Conservation (phyloP, 1,140 invertebrate genomes). For the Drosophila sp. region DNA sequence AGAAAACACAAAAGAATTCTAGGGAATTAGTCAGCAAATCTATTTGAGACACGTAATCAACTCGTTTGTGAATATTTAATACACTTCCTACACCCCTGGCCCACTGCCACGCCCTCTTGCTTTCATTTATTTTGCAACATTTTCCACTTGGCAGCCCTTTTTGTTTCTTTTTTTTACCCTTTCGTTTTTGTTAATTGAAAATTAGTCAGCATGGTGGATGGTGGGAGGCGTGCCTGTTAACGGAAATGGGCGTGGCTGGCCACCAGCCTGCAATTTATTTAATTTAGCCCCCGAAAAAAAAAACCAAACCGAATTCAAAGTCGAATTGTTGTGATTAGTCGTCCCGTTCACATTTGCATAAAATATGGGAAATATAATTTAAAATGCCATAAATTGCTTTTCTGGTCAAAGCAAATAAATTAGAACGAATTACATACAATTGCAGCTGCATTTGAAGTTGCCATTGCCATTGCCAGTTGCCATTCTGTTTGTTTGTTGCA, state of each 20-base stretch:
- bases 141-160: conserved; percentile 54
- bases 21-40: conserved; percentile 57
- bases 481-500: background rate
- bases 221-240: conserved; percentile 31
- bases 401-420: conserved; percentile 71
- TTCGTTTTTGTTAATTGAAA: conserved; percentile 67
- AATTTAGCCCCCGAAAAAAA: conserved; percentile 46
- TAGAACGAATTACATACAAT: conserved; percentile 66
- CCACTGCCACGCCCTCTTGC: conserved; percentile 14
- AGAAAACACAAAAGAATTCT: conserved; percentile 34
- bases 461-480: too few relatives aligned
- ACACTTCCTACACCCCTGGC: background rate
- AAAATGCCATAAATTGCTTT: conserved; percentile 69
- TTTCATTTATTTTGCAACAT: conserved; percentile 59
- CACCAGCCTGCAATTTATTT: conserved; percentile 54
- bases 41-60: conserved; percentile 79
- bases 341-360: conserved; percentile 62
- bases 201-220: conserved; percentile 37
- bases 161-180: conserved; percentile 3
- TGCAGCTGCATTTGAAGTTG: conserved; percentile 42
- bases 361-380: conserved; percentile 40
- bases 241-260: conserved; percentile 63
- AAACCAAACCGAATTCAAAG: too few relatives aligned
- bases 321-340: conserved; percentile 56
- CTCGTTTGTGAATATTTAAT: conserved; percentile 75